These are phyloP conservation scores for Peromyscus polionotus DNA, from an alignment of 2,113 vertebrate species.

Conservation along the genomic window DNA sequence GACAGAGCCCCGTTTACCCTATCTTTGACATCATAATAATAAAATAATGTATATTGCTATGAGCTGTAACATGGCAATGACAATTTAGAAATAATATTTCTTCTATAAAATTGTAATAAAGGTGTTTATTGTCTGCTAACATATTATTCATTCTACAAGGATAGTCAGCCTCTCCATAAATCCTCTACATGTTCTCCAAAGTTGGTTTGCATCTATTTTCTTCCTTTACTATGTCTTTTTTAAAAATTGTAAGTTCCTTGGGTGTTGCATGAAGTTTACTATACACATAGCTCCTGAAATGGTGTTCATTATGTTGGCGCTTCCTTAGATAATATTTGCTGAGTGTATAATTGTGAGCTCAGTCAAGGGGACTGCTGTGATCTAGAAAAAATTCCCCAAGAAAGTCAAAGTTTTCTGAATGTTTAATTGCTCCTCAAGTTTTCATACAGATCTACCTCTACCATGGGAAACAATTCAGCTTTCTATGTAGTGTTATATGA, in stretches of 20 bases:
- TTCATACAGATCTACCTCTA: background rate
- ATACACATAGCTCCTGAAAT: background rate
- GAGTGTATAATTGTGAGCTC: background rate
- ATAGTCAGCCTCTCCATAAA: background rate
- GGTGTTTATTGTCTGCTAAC: background rate
- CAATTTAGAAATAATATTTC: background rate
- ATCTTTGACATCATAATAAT: background rate
- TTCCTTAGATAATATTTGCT: background rate
- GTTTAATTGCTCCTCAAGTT: background rate
- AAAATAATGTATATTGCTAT: background rate
- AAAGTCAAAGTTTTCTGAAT: background rate
- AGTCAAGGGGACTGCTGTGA: background rate
- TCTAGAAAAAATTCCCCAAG: background rate
- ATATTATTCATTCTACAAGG: background rate
- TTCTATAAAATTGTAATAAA: background rate
- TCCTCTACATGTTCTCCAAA: background rate
- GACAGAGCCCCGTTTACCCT: background rate
- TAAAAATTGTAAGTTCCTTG: background rate
- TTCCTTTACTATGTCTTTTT: background rate
- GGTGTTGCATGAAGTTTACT: background rate
- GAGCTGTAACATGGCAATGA: background rate
- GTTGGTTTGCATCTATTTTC: background rate
- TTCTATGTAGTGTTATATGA: background rate
- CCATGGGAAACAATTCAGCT: background rate
- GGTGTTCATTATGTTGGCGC: background rate